Evolutionary conservation across 2,888 invertebrate genomes (phyloP).

Genomic region (Neoascia interrupta): DNA sequence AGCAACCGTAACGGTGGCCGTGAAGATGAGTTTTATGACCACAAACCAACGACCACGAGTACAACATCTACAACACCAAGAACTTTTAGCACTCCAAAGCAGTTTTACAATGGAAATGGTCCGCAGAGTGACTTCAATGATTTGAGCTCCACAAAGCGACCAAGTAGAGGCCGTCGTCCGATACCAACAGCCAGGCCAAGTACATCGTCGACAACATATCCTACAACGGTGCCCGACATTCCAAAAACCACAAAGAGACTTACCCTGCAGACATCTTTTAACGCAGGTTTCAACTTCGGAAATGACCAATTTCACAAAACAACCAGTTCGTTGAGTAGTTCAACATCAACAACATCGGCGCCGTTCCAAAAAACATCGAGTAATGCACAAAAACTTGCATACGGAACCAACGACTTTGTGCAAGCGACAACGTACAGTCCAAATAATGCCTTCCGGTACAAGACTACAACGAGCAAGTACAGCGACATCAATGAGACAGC

Average conservation of each 20-base stretch:
- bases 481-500: slow-evolving; percentile 71
- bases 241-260: slow-evolving; percentile 75
- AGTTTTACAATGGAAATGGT: slow-evolving; percentile 34
- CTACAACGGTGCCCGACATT: slow-evolving; percentile 54
- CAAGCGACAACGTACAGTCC: slow-evolving; percentile 79
- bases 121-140: slow-evolving; percentile 79
- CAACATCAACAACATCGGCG: slow-evolving; percentile 59
- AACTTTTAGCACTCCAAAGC: slow-evolving; percentile 26
- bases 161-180: slow-evolving; percentile 62
- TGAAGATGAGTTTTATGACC: slow-evolving; percentile 81
- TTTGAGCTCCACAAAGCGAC: slow-evolving; percentile 71
- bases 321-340: slow-evolving; percentile 72
- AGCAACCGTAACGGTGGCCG: slow-evolving; percentile 83
- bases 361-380: slow-evolving; percentile 50
- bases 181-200: slow-evolving; percentile 24
- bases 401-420: slow-evolving; percentile 77
- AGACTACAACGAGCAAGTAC: slow-evolving; percentile 73
- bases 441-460: slow-evolving; percentile 72
- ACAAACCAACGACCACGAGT: slow-evolving; percentile 71
- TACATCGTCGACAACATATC: slow-evolving; percentile 4
- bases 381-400: slow-evolving; percentile 67
- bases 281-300: slow-evolving; percentile 72
- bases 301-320: slow-evolving; percentile 70
- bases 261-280: slow-evolving; percentile 77
- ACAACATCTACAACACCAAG: slow-evolving; percentile 57